phyloP scores from a whole-genome alignment of 2,113 vertebrate species.

The Columba janthina region DNA sequence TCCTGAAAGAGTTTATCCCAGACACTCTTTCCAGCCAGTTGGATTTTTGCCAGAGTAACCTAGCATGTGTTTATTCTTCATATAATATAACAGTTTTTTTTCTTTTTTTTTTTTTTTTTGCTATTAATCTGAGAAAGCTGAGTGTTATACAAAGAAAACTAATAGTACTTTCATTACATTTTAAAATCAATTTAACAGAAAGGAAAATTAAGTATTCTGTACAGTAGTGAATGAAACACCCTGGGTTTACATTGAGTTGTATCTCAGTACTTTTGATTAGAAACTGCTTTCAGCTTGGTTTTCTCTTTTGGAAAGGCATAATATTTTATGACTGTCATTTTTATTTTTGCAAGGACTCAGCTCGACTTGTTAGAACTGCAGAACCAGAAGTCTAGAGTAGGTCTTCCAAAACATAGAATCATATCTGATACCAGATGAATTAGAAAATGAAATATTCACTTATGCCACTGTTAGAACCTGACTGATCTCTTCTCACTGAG shows the following conservation, averaged over 20 bases:
- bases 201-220: background rate
- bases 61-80: background rate
- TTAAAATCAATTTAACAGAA: background rate
- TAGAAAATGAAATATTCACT: background rate
- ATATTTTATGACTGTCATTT: background rate
- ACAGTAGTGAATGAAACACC: background rate
- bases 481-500: background rate
- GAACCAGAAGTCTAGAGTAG: background rate
- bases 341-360: background rate
- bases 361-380: background rate
- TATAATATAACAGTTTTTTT: background rate
- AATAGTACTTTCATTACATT: background rate
- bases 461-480: background rate
- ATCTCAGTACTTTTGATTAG: background rate
- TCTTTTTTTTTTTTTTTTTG: background rate
- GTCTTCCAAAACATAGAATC: background rate
- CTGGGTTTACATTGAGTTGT: background rate
- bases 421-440: background rate
- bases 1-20: background rate
- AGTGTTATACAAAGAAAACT: background rate
- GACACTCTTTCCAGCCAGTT: background rate
- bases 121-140: background rate
- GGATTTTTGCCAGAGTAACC: background rate
- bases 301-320: background rate
- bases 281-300: background rate